Base-by-base conservation (phyloP, 2,113 vertebrate genomes). In the Cephalopholis sonnerati region DNA sequence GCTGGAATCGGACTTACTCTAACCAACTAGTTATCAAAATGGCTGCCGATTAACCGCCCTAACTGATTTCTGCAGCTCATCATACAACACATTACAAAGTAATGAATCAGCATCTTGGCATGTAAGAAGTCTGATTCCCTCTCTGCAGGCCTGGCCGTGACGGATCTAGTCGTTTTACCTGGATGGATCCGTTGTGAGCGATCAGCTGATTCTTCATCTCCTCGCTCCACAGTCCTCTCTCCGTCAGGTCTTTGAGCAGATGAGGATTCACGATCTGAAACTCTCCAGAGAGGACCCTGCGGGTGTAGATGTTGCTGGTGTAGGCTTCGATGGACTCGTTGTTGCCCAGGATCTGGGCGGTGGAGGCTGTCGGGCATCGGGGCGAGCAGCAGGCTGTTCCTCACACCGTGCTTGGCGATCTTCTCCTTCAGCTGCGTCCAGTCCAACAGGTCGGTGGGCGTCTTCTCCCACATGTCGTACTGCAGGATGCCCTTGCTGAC, bases 201-300 rank as follows among this genome's bases (percentile, higher is more conserved):
- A 99, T 99, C 86, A 99, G 97, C 88, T 98, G 96, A 91, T 99
- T 99, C 89, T 99, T 99, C 98, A 99, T 99, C 74, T 99, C 97
- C 91, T 99, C 98, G 0, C 89, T 97, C 98, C 98, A 99, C 70
- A 99, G 94, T 0, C 97, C 97, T 44, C 93, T 91, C 91, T 99
- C 98, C 0, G 98, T 99, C 75, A 99, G 96, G 88, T 99, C 98
- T 84, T 99, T 99, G 89, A 99, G 44, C 91, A 99, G 90, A 76
- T 99, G 98, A 0, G 98, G 98, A 61, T 99, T 99, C 70, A 99
- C 97, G 25, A 99, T 96, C 98, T 99, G 98, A 77, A 99, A 99
- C 95, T 99, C 98, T 20, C 98, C 98, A 0, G 98, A 99, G 59
- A 99, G 96, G 1, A 99, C 98, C 59, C 98, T 92, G 81, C 98